Evolutionary conservation across 1,140 invertebrate species (phyloP).

Genomic region (Lysiphlebus fabarum): DNA sequence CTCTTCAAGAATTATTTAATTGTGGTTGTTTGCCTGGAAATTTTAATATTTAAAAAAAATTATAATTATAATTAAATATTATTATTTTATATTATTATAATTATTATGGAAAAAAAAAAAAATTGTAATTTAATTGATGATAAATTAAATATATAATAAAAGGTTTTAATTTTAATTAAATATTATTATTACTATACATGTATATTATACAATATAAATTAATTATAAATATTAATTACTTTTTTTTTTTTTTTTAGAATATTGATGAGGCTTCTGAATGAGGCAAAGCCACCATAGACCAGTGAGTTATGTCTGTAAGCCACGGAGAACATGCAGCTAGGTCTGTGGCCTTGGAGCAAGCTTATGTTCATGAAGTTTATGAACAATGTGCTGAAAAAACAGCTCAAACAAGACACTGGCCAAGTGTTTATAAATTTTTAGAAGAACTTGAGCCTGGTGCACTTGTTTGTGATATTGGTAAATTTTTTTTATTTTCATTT

Average conservation of each 20-base stretch:
- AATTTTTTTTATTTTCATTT: conserved; percentile 38
- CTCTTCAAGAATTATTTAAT: conserved; percentile 41
- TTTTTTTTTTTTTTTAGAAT: conserved; percentile 36
- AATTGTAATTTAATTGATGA: conserved; percentile 8
- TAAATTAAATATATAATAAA: not conserved
- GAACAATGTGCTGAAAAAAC: conserved; percentile 75
- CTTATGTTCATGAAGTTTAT: conserved; percentile 94
- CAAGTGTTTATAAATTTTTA: conserved; percentile 82
- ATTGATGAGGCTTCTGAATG: conserved; percentile 41
- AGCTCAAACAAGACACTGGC: conserved; percentile 70
- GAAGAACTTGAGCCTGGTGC: conserved; percentile 83
- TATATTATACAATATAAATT: too few species aligned
- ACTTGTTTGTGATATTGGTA: conserved; percentile 89
- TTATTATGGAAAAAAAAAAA: conserved; percentile 16
- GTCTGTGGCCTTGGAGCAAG: conserved; percentile 83
- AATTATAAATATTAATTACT: conserved; percentile 4
- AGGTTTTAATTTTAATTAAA: not conserved
- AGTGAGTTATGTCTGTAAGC: conserved; percentile 52
- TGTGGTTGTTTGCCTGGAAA: conserved; percentile 38
- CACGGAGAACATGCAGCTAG: conserved; percentile 65
- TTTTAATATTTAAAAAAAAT: not conserved
- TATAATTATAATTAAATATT: too few species aligned
- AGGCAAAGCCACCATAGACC: conserved; percentile 35
- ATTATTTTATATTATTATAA: not conserved
- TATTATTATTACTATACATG: not conserved